phyloP scores from a whole-genome alignment of 2,797 vertebrate species.

The Graptemys geographica region DNA sequence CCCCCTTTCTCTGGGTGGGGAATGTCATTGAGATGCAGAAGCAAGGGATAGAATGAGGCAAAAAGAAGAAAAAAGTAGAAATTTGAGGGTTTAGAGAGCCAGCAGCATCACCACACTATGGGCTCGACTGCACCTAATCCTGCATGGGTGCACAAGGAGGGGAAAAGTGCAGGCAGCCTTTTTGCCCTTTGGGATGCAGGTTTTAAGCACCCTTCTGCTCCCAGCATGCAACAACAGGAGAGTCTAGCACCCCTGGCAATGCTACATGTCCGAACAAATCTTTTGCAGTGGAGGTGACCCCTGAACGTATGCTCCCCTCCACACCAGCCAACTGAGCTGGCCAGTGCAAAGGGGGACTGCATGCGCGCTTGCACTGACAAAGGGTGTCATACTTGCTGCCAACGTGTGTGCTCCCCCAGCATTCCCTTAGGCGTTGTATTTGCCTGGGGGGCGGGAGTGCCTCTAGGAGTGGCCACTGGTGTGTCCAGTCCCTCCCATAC shows the following conservation, averaged over 20 bases:
- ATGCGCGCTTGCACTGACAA: not conserved
- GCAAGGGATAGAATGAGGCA: not conserved
- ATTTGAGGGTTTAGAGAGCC: not conserved
- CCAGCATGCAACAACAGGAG: not conserved
- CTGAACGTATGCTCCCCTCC: rapidly evolving
- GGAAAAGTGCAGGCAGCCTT: not conserved
- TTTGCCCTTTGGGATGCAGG: not conserved
- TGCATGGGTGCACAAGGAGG: not conserved
- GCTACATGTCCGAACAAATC: not conserved
- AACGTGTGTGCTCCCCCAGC: not conserved
- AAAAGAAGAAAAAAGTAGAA: not conserved
- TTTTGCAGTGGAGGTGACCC: not conserved
- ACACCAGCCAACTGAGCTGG: not conserved
- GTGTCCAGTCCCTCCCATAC: not conserved
- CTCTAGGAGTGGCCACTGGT: not conserved
- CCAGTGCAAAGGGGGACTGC: not conserved
- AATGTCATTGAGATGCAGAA: not conserved
- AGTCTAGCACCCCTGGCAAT: not conserved
- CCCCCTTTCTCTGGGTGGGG: not conserved
- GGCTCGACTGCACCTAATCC: not conserved
- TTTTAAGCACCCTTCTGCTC: not conserved
- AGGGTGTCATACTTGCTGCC: rapidly evolving
- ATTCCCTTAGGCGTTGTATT: rapidly evolving
- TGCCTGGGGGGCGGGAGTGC: not conserved
- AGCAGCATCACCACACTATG: not conserved